Conservation (phyloP, 2,797 vertebrate genomes). For the Galagoides demidoff region DNA sequence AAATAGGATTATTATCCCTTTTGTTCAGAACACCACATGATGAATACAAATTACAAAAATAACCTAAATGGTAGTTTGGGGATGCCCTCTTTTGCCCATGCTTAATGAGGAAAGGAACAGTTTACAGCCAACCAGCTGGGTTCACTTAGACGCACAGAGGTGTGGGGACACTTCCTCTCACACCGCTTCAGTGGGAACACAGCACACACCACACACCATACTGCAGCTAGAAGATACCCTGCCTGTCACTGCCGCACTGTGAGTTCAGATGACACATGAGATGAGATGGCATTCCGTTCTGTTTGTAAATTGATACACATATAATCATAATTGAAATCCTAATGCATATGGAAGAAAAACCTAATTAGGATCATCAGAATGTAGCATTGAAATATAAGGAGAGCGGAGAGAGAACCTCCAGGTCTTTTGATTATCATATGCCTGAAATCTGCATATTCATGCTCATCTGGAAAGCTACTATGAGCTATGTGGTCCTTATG, state of each 20-base stretch:
- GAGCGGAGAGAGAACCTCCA: neutral
- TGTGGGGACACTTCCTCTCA: neutral
- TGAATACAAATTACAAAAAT: neutral
- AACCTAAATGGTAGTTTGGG: neutral
- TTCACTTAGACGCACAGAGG: neutral
- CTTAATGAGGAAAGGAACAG: neutral
- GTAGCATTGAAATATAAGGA: slow-evolving; percentile 13
- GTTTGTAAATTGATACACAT: neutral
- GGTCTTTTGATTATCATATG: slow-evolving; percentile 58
- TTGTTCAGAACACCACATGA: neutral
- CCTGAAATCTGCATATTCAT: slow-evolving; percentile 75
- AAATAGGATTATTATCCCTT: neutral
- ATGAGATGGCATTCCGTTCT: neutral
- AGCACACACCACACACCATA: neutral
- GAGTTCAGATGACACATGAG: neutral
- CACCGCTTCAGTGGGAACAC: neutral
- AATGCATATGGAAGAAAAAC: slow-evolving; percentile 36
- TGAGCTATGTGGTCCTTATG: slow-evolving; percentile 52
- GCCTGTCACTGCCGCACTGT: neutral
- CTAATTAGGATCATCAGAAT: slow-evolving; percentile 50
- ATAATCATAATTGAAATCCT: slow-evolving; percentile 49
- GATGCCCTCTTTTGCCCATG: neutral
- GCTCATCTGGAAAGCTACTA: slow-evolving; percentile 66
- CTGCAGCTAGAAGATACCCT: neutral
- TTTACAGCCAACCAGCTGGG: neutral